A percentile compares a stretch with the other conserved stretches of the same genome.
Conservation (phyloP, 2,797 vertebrate species). For the Poecilia velifera region DNA sequence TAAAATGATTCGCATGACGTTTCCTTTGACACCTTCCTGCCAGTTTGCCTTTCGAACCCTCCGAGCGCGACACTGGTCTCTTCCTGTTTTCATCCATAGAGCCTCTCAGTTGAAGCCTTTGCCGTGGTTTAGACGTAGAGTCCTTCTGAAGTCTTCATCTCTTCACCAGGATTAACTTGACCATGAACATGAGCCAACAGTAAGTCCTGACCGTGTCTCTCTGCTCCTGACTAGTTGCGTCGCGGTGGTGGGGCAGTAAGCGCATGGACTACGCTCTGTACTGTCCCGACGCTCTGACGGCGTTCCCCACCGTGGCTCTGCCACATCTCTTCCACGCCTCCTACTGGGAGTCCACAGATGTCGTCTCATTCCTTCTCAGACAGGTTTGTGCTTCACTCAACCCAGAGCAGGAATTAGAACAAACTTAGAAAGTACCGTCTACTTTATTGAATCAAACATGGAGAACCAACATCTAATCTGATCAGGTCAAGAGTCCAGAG, state of each 20-base stretch:
- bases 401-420: background rate
- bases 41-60: slow-evolving; percentile 16
- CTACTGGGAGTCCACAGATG: slow-evolving; percentile 97
- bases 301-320: slow-evolving; percentile 92
- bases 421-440: background rate
- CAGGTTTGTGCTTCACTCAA: slow-evolving; percentile 79
- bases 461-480: too few relatives aligned
- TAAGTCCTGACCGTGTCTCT: background rate
- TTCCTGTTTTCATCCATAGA: background rate
- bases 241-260: slow-evolving; percentile 94
- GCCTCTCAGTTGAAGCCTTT: slow-evolving; percentile 7
- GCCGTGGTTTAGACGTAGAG: background rate
- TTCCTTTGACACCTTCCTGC: background rate
- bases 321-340: slow-evolving; percentile 97
- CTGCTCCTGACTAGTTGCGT: slow-evolving; percentile 79
- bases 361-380: slow-evolving; percentile 93
- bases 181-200: background rate
- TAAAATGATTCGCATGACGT: background rate
- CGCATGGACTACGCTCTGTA: slow-evolving; percentile 92
- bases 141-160: background rate
- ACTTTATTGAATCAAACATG: too few relatives aligned
- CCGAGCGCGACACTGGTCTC: slow-evolving; percentile 4
- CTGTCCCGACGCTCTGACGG: slow-evolving; percentile 91
- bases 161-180: background rate
- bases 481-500: too few relatives aligned